Evolutionary conservation across 1,140 invertebrate genomes (phyloP).

Genomic region (Eupristina koningsbergeri): DNA sequence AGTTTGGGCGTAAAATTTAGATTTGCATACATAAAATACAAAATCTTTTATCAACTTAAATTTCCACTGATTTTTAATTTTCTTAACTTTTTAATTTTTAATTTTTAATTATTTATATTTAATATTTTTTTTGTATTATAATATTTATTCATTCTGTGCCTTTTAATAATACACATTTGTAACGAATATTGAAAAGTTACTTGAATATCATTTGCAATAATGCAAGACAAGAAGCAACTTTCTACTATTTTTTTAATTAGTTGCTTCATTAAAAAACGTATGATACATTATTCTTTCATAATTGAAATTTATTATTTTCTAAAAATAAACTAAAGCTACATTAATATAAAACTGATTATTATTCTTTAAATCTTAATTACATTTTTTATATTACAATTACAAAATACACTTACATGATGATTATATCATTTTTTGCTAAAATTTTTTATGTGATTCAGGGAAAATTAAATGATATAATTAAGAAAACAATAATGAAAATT

Average conservation of each 20-base stretch:
- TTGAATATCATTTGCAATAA: constrained; percentile 51
- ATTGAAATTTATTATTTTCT: constrained; percentile 28
- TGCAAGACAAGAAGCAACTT: constrained; percentile 53
- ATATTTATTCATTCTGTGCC: too few relatives aligned
- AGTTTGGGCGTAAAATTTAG: too few relatives aligned
- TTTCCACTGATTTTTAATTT: too few relatives aligned
- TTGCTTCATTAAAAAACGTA: constrained; percentile 53
- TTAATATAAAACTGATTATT: background rate
- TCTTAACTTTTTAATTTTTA: too few relatives aligned
- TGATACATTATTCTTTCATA: constrained; percentile 17
- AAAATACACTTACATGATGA: background rate
- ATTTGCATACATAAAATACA: too few relatives aligned
- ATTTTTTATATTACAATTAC: too few relatives aligned
- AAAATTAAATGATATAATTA: too few relatives aligned
- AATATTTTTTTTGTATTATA: too few relatives aligned
- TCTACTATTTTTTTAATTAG: constrained; percentile 72
- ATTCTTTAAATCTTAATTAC: background rate
- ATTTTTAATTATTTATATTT: too few relatives aligned
- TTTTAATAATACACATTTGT: constrained; percentile 36
- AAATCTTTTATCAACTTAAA: too few relatives aligned
- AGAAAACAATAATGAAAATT: too few relatives aligned
- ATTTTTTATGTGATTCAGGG: background rate
- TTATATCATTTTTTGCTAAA: background rate
- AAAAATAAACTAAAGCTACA: constrained; percentile 30
- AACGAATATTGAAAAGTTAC: constrained; percentile 41